Evolutionary conservation across 2,797 vertebrate species (phyloP).

Genomic region (Tolypeutes matacus): DNA sequence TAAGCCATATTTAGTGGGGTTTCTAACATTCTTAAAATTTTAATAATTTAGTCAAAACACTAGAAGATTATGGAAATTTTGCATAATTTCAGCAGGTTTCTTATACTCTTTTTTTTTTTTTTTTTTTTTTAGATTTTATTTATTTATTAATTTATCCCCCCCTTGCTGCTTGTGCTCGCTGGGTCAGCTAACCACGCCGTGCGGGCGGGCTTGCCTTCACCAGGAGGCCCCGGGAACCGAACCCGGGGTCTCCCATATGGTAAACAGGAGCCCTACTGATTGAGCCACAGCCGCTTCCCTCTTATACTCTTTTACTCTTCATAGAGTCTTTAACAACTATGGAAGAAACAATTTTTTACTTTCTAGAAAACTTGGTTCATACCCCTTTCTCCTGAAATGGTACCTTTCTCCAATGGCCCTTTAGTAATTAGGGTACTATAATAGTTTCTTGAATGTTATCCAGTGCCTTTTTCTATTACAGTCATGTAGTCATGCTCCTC

Average conservation of each 20-base stretch:
- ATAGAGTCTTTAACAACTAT: not conserved
- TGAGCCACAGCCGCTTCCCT: no score
- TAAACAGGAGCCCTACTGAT: no score
- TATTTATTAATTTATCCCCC: no score
- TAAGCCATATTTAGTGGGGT: not conserved
- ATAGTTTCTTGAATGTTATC: not conserved
- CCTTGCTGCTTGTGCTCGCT: no score
- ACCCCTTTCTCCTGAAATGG: not conserved
- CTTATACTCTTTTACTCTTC: not conserved
- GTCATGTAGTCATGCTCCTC: not conserved
- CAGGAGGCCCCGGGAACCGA: no score
- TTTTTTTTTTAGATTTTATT: no score
- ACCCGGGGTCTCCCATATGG: no score
- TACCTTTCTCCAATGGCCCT: not conserved
- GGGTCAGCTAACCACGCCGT: no score
- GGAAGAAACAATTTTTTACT: slow-evolving; percentile 19
- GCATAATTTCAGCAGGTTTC: not conserved
- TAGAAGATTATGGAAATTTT: not conserved
- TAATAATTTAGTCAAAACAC: not conserved
- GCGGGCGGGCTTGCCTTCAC: no score
- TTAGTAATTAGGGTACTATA: not conserved
- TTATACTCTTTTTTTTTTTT: slow-evolving; percentile 15
- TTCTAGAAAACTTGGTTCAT: slow-evolving; percentile 4
- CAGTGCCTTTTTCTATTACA: not conserved
- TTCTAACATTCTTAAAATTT: slow-evolving; percentile 26